A percentile compares a stretch with the other conserved stretches of the same genome.
These are phyloP conservation scores for Bostrychus sinensis DNA, from an alignment of 2,113 vertebrate species.

Conservation along the genomic window DNA sequence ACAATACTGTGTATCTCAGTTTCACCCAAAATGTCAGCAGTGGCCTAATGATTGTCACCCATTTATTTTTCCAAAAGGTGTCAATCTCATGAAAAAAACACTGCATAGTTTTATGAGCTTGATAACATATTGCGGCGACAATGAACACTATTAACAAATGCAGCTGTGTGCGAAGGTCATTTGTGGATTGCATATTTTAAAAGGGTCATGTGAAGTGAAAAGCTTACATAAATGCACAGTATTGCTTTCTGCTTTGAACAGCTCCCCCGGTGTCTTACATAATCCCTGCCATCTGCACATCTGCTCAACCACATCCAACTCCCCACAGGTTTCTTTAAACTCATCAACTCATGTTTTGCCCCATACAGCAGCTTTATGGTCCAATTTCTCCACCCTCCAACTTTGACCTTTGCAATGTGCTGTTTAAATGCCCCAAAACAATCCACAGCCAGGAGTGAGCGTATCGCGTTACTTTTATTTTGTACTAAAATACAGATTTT, in stretches of 20 bases:
- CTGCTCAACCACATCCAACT: slow-evolving; percentile 48
- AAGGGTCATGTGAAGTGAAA: neutral
- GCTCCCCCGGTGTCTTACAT: slow-evolving; percentile 31
- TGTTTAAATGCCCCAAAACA: neutral
- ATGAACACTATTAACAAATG: neutral
- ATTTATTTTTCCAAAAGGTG: no score
- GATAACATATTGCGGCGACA: no score
- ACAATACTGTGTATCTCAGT: no score
- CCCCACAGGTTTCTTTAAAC: slow-evolving; percentile 42
- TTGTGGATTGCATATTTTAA: neutral
- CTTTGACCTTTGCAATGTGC: neutral
- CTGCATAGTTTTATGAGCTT: no score
- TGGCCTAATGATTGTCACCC: no score
- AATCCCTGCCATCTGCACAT: slow-evolving; percentile 53
- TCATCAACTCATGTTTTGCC: slow-evolving; percentile 36
- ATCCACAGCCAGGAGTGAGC: neutral
- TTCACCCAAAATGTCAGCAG: no score
- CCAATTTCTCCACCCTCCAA: neutral
- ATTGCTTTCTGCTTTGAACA: neutral
- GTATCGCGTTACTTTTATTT: slow-evolving; percentile 68
- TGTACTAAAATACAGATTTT: slow-evolving; percentile 69
- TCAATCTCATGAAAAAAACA: no score
- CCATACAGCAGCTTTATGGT: slow-evolving; percentile 11
- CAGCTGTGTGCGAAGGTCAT: neutral
- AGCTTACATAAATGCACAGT: neutral